These are phyloP conservation scores for Phrynocephalus guinanensis DNA, from an alignment of 2,797 vertebrate genomes.

Conservation along the genomic window DNA sequence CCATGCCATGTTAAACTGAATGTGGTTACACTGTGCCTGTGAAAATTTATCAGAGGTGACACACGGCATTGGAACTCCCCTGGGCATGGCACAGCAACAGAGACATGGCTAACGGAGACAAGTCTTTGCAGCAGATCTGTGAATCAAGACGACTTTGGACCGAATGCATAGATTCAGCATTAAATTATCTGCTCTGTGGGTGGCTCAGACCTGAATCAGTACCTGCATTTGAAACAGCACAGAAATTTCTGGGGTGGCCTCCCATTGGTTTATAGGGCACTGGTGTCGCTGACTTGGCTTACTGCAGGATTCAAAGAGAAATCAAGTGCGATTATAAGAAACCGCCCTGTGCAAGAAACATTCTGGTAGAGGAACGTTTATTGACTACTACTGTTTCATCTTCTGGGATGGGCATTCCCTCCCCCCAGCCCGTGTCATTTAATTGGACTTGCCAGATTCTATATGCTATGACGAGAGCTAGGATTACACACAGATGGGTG, in stretches of 20 bases:
- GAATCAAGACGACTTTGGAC: background rate
- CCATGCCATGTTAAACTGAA: slow-evolving; percentile 19
- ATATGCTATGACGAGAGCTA: background rate
- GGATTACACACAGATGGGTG: slow-evolving; percentile 13
- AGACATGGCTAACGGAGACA: background rate
- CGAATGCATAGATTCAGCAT: slow-evolving; percentile 24
- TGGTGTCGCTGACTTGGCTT: slow-evolving; percentile 22
- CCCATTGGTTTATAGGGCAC: background rate
- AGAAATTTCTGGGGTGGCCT: slow-evolving; percentile 14
- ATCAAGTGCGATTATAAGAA: slow-evolving; percentile 4
- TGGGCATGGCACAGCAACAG: background rate
- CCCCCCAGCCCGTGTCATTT: background rate
- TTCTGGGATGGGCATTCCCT: background rate
- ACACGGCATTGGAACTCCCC: background rate
- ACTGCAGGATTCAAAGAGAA: background rate
- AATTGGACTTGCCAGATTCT: background rate
- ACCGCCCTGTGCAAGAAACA: slow-evolving; percentile 6
- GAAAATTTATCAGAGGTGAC: slow-evolving; percentile 36
- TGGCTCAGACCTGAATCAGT: background rate
- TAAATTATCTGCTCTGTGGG: slow-evolving; percentile 8
- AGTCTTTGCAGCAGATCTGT: background rate
- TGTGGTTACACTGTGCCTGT: slow-evolving; percentile 26
- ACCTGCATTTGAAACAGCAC: background rate
- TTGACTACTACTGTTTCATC: background rate
- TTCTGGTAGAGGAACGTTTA: slow-evolving; percentile 1